Percentiles rank a stretch among this genome's conserved stretches.
Evolutionary conservation across 1,140 invertebrate genomes (phyloP).

Genomic region (Belonocnema kinseyi): DNA sequence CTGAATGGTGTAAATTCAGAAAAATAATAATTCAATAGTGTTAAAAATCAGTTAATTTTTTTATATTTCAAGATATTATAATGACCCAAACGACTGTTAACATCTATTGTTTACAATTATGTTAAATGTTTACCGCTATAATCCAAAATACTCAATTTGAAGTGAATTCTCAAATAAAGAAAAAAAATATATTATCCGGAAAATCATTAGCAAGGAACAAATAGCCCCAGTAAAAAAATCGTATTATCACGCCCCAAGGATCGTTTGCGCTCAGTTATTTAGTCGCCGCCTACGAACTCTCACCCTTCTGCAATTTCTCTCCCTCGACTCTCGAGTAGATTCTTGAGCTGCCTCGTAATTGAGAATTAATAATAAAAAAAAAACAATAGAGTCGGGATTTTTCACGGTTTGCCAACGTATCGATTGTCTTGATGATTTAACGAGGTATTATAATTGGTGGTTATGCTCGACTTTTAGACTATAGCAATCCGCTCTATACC

Average conservation of each 20-base stretch:
- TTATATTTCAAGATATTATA: too few species aligned
- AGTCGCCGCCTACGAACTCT: slow-evolving; percentile 28
- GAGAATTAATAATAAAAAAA: slow-evolving; percentile 12
- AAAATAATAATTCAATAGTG: not conserved
- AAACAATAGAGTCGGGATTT: not conserved
- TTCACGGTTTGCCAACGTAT: slow-evolving; percentile 15
- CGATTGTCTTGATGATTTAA: slow-evolving; percentile 64
- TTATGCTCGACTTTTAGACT: slow-evolving; percentile 46
- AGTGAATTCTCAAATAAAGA: not conserved
- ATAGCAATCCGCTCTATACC: slow-evolving; percentile 57
- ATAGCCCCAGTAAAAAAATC: slow-evolving; percentile 6
- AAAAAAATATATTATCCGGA: not conserved
- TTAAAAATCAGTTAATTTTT: not conserved
- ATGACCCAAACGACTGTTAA: too few species aligned
- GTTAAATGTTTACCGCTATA: too few species aligned
- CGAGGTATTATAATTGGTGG: slow-evolving; percentile 58
- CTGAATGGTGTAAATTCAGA: slow-evolving; percentile 1
- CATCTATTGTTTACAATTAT: too few species aligned
- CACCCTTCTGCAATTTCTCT: slow-evolving; percentile 24
- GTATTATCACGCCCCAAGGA: slow-evolving; percentile 29
- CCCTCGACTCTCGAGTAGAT: slow-evolving; percentile 15
- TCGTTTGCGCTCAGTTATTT: slow-evolving; percentile 28
- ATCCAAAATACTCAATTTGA: not conserved
- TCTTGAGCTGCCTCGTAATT: slow-evolving; percentile 12
- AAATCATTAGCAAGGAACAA: slow-evolving; percentile 30